phyloP scores from a whole-genome alignment of 2,888 invertebrate species.

The Allolobophora icterica region DNA sequence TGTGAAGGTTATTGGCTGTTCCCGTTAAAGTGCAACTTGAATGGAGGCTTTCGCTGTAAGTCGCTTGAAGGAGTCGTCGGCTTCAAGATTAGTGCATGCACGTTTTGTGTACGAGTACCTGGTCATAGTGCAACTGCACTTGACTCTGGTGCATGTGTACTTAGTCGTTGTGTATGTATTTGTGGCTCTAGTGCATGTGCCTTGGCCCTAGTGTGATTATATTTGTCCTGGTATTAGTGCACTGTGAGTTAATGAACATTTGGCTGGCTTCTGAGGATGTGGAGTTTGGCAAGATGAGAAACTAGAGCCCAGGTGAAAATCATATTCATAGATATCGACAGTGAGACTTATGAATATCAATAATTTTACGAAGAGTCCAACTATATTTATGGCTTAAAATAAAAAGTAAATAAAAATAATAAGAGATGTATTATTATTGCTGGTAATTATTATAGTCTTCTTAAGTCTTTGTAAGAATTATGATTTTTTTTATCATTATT shows the following conservation, averaged over 20 bases:
- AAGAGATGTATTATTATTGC: too few relatives aligned
- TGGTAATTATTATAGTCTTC: too few relatives aligned
- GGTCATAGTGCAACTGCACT: not conserved
- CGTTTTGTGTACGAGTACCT: not conserved
- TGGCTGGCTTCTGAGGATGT: not conserved
- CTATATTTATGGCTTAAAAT: too few relatives aligned
- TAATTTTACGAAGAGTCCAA: too few relatives aligned
- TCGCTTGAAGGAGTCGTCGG: not conserved
- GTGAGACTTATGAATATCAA: too few relatives aligned
- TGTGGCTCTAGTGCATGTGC: not conserved
- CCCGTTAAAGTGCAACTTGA: constrained; percentile 7
- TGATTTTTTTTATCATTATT: too few relatives aligned
- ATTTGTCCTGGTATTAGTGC: not conserved
- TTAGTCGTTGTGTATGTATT: too few relatives aligned
- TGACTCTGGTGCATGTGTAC: not conserved
- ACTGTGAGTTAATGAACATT: not conserved
- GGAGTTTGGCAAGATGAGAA: not conserved
- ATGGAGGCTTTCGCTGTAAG: not conserved
- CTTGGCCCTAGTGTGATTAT: constrained; percentile 17
- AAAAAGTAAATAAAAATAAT: too few relatives aligned
- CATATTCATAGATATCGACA: too few relatives aligned
- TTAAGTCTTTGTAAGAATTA: too few relatives aligned
- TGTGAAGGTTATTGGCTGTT: constrained; percentile 7
- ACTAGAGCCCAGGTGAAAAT: too few relatives aligned
- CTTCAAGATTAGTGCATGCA: not conserved